Evolutionary conservation across 1,140 invertebrate genomes (phyloP), one percentile per base, ranked within the genome.

Genomic region (Archivesica marissinica): DNA sequence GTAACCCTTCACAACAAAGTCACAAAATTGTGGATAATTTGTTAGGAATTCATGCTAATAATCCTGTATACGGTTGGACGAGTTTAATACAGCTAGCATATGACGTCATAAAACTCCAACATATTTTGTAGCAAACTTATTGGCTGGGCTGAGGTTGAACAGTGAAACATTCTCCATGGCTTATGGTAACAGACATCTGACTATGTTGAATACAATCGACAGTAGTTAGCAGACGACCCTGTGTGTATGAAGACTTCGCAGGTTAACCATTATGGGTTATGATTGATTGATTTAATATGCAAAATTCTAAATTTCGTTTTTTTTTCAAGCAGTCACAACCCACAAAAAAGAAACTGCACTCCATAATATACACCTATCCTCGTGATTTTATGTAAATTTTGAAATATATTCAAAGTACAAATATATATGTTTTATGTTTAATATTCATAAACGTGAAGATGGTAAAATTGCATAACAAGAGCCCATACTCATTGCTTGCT

Each of bases 391-490:
- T 64, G 59, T 33, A 64, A 35, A 64, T 64, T 64, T n/a, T 35
- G 1, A 35, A 64, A 25, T 4, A 4, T 35, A 35, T 35, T 35
- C 9, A 64, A 11, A 20, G n/a, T 17, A 64, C 59, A 35, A 35
- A 35, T 64, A 64, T 64, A 35, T 64, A 35, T 64, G 30, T 33
- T 64, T 64, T 30, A 64, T 64, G 38, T 64, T 64, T 64, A 33
- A 64, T 64, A 64, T 64, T 35, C 59, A 64, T 35, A 64, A 59
- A 59, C n/a, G n/a, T n/a, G n/a, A n/a, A n/a, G n/a, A n/a, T n/a
- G n/a, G n/a, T n/a, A n/a, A n/a, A n/a, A n/a, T n/a, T n/a, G n/a
- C n/a, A n/a, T n/a, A n/a, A n/a, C n/a, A n/a, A n/a, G n/a, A n/a
- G n/a, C n/a, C n/a, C n/a, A n/a, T n/a, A n/a, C n/a, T n/a, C n/a